Conservation (phyloP, 2,113 vertebrate genomes). For the Marmota monax region DNA sequence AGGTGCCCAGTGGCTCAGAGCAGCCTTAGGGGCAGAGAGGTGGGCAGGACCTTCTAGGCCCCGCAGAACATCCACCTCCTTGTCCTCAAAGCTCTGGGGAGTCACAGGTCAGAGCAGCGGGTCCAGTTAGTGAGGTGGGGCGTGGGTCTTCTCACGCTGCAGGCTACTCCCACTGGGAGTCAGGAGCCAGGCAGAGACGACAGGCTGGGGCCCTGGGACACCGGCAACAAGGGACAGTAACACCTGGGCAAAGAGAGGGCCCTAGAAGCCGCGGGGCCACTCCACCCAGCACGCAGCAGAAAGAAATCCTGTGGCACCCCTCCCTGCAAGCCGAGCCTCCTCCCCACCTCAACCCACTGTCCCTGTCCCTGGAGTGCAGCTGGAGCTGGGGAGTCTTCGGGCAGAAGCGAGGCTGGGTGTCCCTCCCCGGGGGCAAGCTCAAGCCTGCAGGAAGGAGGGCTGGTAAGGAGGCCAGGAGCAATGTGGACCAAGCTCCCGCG, state of each 20-base stretch:
- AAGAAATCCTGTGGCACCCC: neutral
- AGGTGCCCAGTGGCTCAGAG: neutral
- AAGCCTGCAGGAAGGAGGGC: neutral
- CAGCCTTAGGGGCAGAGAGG: neutral
- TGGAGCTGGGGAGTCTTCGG: neutral
- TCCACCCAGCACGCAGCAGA: fast-evolving
- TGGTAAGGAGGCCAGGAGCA: neutral
- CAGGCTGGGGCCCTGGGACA: neutral
- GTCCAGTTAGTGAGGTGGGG: neutral
- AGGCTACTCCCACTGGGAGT: too few relatives aligned
- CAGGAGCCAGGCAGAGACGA: neutral
- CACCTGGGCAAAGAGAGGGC: neutral
- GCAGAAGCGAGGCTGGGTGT: neutral
- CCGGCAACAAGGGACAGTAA: neutral
- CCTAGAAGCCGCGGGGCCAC: fast-evolving
- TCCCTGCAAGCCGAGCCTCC: neutral
- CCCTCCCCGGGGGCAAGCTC: neutral
- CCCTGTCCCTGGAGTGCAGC: neutral
- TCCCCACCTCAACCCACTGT: neutral
- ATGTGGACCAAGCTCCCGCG: too few relatives aligned
- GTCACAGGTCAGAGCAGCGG: neutral
- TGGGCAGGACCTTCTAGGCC: fast-evolving
- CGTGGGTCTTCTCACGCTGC: neutral
- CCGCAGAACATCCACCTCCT: neutral
- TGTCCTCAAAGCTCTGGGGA: neutral